Percentiles rank a stretch among this genome's conserved stretches.
phyloP scores from a whole-genome alignment of 2,797 vertebrate species.

The Tarsius wallacei region DNA sequence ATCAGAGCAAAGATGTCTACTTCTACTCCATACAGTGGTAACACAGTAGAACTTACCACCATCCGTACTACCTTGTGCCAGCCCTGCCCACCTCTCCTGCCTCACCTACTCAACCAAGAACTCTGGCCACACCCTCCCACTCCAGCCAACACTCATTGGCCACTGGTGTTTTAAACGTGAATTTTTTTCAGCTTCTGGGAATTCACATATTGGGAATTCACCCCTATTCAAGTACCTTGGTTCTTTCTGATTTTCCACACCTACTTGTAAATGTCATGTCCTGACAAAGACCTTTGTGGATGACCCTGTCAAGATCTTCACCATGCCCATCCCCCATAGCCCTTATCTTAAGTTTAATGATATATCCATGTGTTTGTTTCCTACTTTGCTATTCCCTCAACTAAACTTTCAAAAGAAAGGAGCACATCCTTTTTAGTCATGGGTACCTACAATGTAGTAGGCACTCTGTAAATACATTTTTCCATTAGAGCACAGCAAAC shows the following conservation, averaged over 20 bases:
- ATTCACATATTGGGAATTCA: rapidly evolving
- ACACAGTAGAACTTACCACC: rapidly evolving
- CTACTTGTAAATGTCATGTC: neutral
- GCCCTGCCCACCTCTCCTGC: neutral
- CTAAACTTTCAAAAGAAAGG: neutral
- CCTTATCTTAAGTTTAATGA: neutral
- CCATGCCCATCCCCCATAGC: neutral
- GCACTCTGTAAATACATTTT: neutral
- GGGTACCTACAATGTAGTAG: rapidly evolving
- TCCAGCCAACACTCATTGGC: too few species aligned
- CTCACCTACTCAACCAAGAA: rapidly evolving
- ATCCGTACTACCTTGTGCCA: neutral
- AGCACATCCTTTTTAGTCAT: neutral
- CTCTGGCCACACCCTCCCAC: too few species aligned
- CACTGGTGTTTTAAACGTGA: neutral
- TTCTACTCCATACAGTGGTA: rapidly evolving
- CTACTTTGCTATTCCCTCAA: neutral
- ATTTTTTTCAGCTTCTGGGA: neutral
- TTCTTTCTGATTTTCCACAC: neutral
- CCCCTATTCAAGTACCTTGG: rapidly evolving
- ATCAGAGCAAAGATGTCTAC: too few species aligned
- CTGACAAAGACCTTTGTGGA: neutral
- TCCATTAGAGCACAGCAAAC: neutral
- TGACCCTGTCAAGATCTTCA: neutral
- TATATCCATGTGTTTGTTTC: neutral